These are phyloP conservation scores for Gypaetus barbatus DNA, from an alignment of 2,797 vertebrate genomes.

Conservation along the genomic window DNA sequence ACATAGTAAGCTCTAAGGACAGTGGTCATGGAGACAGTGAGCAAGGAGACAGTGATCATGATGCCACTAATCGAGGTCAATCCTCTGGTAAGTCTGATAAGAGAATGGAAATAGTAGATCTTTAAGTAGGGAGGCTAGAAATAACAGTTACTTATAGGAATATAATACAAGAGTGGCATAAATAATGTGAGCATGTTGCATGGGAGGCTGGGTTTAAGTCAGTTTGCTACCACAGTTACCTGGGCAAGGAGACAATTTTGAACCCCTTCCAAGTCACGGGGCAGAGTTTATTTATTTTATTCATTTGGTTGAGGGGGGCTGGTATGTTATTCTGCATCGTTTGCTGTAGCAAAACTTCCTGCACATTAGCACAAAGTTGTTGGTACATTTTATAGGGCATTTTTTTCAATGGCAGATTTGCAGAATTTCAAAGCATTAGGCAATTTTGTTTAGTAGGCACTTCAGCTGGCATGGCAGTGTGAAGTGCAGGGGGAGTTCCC, in stretches of 20 bases:
- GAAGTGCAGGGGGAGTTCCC: constrained; percentile 40
- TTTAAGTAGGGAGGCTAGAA: constrained; percentile 37
- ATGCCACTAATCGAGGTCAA: constrained; percentile 95
- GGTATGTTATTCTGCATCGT: not conserved
- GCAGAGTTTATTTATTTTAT: not conserved
- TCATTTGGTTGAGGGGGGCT: not conserved
- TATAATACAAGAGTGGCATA: not conserved
- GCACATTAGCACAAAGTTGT: not conserved
- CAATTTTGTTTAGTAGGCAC: constrained; percentile 12
- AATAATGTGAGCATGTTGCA: not conserved
- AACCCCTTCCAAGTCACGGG: fast-evolving
- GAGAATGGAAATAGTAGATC: constrained; percentile 55
- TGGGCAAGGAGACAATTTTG: not conserved
- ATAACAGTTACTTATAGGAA: constrained; percentile 6
- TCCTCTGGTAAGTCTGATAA: constrained; percentile 89
- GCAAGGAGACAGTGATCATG: constrained; percentile 98
- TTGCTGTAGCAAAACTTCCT: not conserved
- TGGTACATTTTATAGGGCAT: not conserved
- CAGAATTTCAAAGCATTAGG: not conserved
- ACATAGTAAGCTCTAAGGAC: constrained; percentile 99
- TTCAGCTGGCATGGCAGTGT: not conserved
- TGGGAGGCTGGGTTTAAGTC: not conserved
- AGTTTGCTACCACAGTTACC: not conserved
- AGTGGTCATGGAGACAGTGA: constrained; percentile 98
- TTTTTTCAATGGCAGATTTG: not conserved